Evolutionary conservation across 53 echinoderm and acorn worm genomes (phyloP).

Genomic region (Patiria pectinifera): DNA sequence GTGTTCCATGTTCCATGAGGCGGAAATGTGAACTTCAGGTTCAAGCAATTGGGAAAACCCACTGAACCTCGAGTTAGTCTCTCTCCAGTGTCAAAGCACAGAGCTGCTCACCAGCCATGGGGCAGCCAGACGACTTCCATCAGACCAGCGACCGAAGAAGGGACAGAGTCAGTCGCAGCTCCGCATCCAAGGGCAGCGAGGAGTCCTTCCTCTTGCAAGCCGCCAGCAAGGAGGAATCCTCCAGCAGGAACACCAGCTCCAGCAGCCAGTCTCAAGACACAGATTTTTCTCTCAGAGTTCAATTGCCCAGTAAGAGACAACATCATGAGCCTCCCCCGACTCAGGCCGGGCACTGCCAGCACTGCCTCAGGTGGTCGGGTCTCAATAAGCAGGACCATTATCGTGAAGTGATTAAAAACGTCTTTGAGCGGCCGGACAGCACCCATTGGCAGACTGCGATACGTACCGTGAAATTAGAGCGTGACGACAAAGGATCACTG

Average conservation of each 20-base stretch:
- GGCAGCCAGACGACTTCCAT: neutral
- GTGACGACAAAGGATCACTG: slow-evolving; percentile 15
- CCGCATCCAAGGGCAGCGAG: slow-evolving; percentile 24
- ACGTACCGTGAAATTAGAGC: neutral
- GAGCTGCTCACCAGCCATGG: neutral
- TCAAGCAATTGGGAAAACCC: neutral
- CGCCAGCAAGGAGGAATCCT: neutral
- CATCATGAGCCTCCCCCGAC: neutral
- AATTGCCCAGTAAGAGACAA: neutral
- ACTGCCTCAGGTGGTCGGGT: neutral
- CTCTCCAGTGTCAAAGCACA: neutral
- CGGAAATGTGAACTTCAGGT: neutral
- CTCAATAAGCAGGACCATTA: neutral
- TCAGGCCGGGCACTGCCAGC: neutral
- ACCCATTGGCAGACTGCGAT: neutral
- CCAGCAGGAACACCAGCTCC: neutral
- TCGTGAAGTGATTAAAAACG: neutral
- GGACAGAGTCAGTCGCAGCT: neutral
- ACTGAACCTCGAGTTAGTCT: neutral
- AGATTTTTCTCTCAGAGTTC: neutral
- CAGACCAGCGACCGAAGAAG: neutral
- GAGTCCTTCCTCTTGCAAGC: slow-evolving; percentile 11
- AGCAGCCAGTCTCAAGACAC: neutral
- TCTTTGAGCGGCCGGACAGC: neutral
- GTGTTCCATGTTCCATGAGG: neutral